Evolutionary conservation across 1,140 invertebrate species (phyloP), one percentile per base, ranked within the genome.

Genomic region (Xylocopa sonorina): DNA sequence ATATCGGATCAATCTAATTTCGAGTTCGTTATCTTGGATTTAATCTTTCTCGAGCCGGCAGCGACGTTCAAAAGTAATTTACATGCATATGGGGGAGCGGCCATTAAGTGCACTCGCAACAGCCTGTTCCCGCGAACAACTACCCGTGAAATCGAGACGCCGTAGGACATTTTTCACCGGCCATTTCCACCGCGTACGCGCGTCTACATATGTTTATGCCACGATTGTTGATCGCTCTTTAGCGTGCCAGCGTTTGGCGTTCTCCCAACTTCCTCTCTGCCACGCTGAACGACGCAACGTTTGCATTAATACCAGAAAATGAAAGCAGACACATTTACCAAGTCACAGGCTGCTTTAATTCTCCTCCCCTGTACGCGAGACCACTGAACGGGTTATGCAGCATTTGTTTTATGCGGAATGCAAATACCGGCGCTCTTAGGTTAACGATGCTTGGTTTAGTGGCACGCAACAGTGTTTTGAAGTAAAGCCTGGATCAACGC

Each of bases 1-100:
- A 58, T 77, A 69, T 77, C 55, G 53, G 74, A 69, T 48, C 66
- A 46, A 48, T 24, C 64, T 77, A 77, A 77, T 69, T 58, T 69
- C 74, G 16, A n/a, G 41, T 58, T 69, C 53, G 74, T 69, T 77
- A 77, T 77, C 64, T 38, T 27, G 51, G 24, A 38, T 68, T 69
- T 69, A 48, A 69, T 58, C 51, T 27, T 77, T 41, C 29, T 55
- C 14, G 18, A 6, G 43, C 6, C 21, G 12, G 21, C 1, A 7
- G 18, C 29, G 10, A 3, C 24, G 27, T 29, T 55, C 51, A 21
- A 46, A 46, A 21, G 43, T 58, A 77, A 77, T 69, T 69, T 69
- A 57, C 51, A 69, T 68, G 63, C 64, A 68, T 69, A 77, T 57
- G 74, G 29, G 34, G 3, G 27, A 32, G 3, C 38, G 41, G n/a